Evolutionary conservation across 2,797 vertebrate species (phyloP).

Genomic region (Mormyrus proboscirostris): DNA sequence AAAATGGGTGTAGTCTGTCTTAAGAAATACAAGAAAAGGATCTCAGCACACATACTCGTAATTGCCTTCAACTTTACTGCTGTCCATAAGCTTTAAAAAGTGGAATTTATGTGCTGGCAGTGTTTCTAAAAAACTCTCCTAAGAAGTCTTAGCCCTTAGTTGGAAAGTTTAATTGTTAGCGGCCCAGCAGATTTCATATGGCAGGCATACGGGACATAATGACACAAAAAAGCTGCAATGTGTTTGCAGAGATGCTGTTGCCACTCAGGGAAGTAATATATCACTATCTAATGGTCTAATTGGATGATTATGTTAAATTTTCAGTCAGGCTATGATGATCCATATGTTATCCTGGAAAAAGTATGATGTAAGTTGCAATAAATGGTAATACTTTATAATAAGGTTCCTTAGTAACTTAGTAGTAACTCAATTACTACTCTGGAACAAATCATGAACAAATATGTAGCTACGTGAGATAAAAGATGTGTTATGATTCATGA

Average conservation of each 20-base stretch:
- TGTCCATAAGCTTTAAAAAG: background rate
- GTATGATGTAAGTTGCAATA: background rate
- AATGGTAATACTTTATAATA: background rate
- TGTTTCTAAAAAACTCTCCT: background rate
- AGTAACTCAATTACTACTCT: background rate
- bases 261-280: background rate
- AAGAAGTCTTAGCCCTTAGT: background rate
- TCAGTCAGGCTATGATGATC: background rate
- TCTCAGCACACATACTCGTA: background rate
- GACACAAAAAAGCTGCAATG: background rate
- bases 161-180: background rate
- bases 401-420: background rate
- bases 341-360: background rate
- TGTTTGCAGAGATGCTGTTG: background rate
- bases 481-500: background rate
- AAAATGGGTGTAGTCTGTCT: background rate
- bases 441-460: background rate
- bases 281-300: background rate
- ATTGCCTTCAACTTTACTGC: background rate
- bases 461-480: background rate
- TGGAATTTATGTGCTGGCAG: background rate
- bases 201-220: background rate
- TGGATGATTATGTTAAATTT: background rate
- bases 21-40: background rate
- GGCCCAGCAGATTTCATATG: background rate